Conservation (phyloP, 2,888 invertebrate species). For the Campoletis raptor region DNA sequence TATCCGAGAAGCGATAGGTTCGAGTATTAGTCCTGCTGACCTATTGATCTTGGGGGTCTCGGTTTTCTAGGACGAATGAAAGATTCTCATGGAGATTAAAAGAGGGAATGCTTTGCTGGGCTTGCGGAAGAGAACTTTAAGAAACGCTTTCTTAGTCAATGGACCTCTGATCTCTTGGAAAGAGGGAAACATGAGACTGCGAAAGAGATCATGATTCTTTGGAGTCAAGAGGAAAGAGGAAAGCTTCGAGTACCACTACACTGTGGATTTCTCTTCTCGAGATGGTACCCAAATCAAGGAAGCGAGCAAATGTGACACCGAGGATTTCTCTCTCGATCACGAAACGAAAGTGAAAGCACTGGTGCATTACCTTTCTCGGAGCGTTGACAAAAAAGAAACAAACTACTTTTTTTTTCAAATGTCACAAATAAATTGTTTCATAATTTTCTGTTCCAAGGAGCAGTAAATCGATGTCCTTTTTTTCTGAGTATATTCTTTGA, state of each 20-base stretch:
- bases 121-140: slow-evolving; percentile 40
- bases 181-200: slow-evolving; percentile 59
- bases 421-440: not conserved
- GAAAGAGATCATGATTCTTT: slow-evolving; percentile 50
- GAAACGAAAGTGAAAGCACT: slow-evolving; percentile 53
- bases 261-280: slow-evolving; percentile 62
- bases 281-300: slow-evolving; percentile 55
- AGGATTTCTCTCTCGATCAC: slow-evolving; percentile 32
- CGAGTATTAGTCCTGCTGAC: slow-evolving; percentile 63
- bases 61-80: slow-evolving; percentile 68
- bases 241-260: slow-evolving; percentile 26
- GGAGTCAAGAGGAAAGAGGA: slow-evolving; percentile 43
- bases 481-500: not conserved
- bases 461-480: not conserved
- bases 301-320: slow-evolving; percentile 41
- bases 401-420: not conserved
- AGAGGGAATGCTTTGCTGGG: slow-evolving; percentile 50
- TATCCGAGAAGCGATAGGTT: slow-evolving; percentile 18
- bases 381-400: not conserved
- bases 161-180: slow-evolving; percentile 61
- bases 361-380: slow-evolving; percentile 30
- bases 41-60: slow-evolving; percentile 69
- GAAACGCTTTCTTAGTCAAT: slow-evolving; percentile 25
- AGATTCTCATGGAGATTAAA: slow-evolving; percentile 58
- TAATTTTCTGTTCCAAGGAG: not conserved